phyloP scores from a whole-genome alignment of 2,113 vertebrate species.

The Gallinago undulata region DNA sequence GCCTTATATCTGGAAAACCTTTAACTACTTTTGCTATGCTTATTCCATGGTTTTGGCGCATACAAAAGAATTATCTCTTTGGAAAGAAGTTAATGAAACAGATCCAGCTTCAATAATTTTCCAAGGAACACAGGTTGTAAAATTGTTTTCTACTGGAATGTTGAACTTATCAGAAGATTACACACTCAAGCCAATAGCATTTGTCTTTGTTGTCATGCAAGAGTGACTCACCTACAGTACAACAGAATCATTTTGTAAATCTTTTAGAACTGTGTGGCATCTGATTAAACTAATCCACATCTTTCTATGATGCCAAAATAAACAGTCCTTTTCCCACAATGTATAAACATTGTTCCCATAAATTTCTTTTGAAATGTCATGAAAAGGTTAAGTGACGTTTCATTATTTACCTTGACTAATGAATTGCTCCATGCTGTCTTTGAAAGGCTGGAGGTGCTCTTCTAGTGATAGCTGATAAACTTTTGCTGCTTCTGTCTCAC shows the following conservation, averaged over 20 bases:
- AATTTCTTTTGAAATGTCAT: slow-evolving; percentile 49
- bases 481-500: slow-evolving; percentile 89
- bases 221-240: slow-evolving; percentile 44
- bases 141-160: slow-evolving; percentile 43
- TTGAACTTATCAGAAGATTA: slow-evolving; percentile 40
- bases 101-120: slow-evolving; percentile 35
- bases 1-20: not conserved
- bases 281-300: slow-evolving; percentile 61
- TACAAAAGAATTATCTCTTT: slow-evolving; percentile 43
- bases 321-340: slow-evolving; percentile 53
- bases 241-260: slow-evolving; percentile 32
- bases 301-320: slow-evolving; percentile 67
- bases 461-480: slow-evolving; percentile 88
- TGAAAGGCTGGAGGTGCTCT: slow-evolving; percentile 96
- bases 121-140: slow-evolving; percentile 24
- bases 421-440: slow-evolving; percentile 92
- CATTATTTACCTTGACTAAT: slow-evolving; percentile 85
- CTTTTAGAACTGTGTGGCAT: slow-evolving; percentile 43
- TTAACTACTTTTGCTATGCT: not conserved
- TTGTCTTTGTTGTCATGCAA: slow-evolving; percentile 35
- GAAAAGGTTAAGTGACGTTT: slow-evolving; percentile 44
- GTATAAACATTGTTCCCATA: slow-evolving; percentile 40
- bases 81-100: slow-evolving; percentile 47
- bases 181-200: slow-evolving; percentile 8
- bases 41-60: not conserved